Conservation (phyloP, 2,113 vertebrate species). For the Tetrao urogallus region DNA sequence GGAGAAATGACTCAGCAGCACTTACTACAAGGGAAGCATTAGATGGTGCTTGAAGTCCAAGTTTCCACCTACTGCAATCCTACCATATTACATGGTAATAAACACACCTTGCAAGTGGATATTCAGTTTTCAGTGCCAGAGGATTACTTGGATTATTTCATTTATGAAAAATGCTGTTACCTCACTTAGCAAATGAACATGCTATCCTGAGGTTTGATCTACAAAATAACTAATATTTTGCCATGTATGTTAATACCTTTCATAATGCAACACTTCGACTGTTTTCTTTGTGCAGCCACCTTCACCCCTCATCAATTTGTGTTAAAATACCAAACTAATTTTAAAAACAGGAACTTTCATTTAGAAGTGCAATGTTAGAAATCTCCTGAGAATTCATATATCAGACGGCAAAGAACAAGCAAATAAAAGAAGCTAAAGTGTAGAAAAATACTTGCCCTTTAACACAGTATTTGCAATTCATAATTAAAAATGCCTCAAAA, state of each 20-base stretch:
- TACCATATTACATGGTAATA: not conserved
- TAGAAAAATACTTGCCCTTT: not conserved
- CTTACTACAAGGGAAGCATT: not conserved
- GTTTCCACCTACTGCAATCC: not conserved
- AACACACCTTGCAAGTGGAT: not conserved
- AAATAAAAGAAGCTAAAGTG: not conserved
- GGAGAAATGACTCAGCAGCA: not conserved
- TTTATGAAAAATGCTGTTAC: not conserved
- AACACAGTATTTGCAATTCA: not conserved
- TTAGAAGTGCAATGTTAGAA: not conserved
- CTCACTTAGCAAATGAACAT: not conserved
- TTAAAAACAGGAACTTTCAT: not conserved
- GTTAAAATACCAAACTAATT: not conserved
- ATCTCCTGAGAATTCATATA: not conserved
- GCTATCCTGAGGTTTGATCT: not conserved
- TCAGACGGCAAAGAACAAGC: not conserved
- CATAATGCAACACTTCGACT: not conserved
- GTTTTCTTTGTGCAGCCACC: not conserved
- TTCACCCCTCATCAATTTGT: rapidly evolving
- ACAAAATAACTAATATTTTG: not conserved
- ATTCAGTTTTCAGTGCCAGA: not conserved
- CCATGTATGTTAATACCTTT: not conserved
- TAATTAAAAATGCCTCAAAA: not conserved
- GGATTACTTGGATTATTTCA: not conserved
- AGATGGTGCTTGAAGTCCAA: not conserved